A percentile compares a stretch with the other conserved stretches of the same genome.
These are phyloP conservation scores for Agrotis clavis DNA, from an alignment of 2,888 invertebrate genomes.

Conservation along the genomic window DNA sequence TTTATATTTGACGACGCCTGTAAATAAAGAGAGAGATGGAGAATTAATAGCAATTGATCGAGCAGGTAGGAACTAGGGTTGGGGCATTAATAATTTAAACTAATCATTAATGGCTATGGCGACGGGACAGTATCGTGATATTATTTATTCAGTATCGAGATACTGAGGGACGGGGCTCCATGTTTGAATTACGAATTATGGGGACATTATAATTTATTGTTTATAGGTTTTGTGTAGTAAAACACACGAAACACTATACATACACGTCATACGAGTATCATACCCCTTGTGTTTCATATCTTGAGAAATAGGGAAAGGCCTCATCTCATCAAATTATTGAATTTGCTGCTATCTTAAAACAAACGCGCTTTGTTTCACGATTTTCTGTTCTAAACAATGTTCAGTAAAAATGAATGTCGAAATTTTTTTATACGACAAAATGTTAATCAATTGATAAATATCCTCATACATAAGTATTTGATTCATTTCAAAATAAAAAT, in stretches of 20 bases:
- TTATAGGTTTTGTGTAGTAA: conserved; percentile 12
- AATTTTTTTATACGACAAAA: neutral
- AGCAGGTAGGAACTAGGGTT: conserved; percentile 15
- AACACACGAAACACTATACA: neutral
- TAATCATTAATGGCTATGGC: conserved; percentile 44
- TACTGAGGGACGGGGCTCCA: conserved; percentile 18
- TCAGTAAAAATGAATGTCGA: too few relatives aligned
- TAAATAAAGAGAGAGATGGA: neutral
- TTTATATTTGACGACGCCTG: neutral
- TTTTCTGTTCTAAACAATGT: neutral
- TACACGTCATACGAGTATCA: neutral
- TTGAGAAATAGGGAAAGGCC: neutral
- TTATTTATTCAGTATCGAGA: conserved; percentile 50
- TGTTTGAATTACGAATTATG: conserved; percentile 9
- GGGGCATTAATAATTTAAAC: conserved; percentile 51
- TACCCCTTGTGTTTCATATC: neutral
- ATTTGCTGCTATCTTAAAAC: neutral
- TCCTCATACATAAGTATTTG: too few relatives aligned
- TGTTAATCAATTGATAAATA: too few relatives aligned
- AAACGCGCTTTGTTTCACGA: neutral
- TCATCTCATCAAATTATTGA: neutral
- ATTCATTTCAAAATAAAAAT: too few relatives aligned
- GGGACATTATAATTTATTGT: conserved; percentile 12
- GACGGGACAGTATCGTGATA: conserved; percentile 46
- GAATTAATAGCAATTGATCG: conserved; percentile 24